A percentile compares a stretch with the other conserved stretches of the same genome.
Evolutionary conservation across 2,797 vertebrate species (phyloP).

Genomic region (Acipenser transmontanus): DNA sequence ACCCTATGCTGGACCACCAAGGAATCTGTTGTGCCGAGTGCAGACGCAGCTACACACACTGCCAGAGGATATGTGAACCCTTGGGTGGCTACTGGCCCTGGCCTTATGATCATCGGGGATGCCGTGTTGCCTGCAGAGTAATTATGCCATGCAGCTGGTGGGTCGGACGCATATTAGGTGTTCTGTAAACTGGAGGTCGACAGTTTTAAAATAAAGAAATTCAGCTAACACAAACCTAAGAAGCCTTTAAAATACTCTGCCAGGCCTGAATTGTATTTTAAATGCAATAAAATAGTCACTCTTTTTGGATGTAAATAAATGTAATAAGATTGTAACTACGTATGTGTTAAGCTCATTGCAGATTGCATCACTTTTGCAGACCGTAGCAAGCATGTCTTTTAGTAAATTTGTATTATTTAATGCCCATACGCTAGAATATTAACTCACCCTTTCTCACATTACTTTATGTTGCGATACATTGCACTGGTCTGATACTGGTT

Average conservation of each 20-base stretch:
- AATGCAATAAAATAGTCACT: constrained; percentile 23
- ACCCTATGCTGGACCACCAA: constrained; percentile 86
- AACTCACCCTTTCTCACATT: too few relatives aligned
- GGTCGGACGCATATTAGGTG: constrained; percentile 82
- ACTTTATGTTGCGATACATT: too few relatives aligned
- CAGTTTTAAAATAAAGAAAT: constrained; percentile 8
- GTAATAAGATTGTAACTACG: constrained; percentile 28
- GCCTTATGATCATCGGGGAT: constrained; percentile 85
- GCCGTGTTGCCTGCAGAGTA: constrained; percentile 75
- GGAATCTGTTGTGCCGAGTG: constrained; percentile 89
- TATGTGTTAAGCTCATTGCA: not conserved
- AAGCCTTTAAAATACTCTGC: constrained; percentile 12
- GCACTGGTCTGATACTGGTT: too few relatives aligned
- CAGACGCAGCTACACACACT: constrained; percentile 80
- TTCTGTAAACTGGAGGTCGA: constrained; percentile 54
- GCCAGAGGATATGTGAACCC: constrained; percentile 84
- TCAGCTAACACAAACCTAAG: constrained; percentile 20
- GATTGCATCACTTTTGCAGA: constrained; percentile 26
- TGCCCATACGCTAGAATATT: too few relatives aligned
- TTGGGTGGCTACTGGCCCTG: constrained; percentile 76
- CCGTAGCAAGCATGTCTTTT: constrained; percentile 12
- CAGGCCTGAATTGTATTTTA: constrained; percentile 22
- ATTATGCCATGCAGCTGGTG: constrained; percentile 96
- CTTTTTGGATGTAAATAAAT: constrained; percentile 30
- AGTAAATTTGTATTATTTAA: not conserved